Percentiles rank a stretch among this genome's conserved stretches.
Conservation (phyloP, 2,797 vertebrate genomes). For the Falco biarmicus region DNA sequence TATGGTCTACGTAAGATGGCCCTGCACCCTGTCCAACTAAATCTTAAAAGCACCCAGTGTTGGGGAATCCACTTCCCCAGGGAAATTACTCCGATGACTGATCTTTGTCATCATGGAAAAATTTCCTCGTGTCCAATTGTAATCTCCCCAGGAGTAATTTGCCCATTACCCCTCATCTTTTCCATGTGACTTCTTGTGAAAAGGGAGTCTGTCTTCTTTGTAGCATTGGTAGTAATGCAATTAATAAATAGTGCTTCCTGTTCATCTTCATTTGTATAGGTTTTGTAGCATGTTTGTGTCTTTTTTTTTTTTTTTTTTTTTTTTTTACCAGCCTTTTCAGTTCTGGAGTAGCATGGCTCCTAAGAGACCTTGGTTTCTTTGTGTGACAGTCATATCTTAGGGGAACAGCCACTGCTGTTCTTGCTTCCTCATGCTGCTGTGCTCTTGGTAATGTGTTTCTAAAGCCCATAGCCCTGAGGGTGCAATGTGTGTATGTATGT, state of each 20-base stretch:
- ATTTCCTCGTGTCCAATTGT: neutral
- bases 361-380: neutral
- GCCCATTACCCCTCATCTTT: neutral
- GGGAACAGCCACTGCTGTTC: neutral
- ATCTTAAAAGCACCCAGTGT: neutral
- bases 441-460: neutral
- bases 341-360: neutral
- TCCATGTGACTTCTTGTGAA: neutral
- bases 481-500: neutral
- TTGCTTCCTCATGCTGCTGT: neutral
- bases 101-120: neutral
- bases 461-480: neutral
- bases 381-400: neutral
- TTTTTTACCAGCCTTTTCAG: neutral
- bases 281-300: neutral
- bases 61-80: neutral
- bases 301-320: rapidly evolving
- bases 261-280: neutral
- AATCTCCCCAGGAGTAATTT: neutral
- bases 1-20: rapidly evolving
- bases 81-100: neutral
- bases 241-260: neutral
- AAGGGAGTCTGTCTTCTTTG: neutral
- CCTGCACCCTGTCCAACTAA: neutral
- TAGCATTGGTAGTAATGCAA: neutral